phyloP scores from a whole-genome alignment of 1,140 invertebrate species.

The Limonius californicus region DNA sequence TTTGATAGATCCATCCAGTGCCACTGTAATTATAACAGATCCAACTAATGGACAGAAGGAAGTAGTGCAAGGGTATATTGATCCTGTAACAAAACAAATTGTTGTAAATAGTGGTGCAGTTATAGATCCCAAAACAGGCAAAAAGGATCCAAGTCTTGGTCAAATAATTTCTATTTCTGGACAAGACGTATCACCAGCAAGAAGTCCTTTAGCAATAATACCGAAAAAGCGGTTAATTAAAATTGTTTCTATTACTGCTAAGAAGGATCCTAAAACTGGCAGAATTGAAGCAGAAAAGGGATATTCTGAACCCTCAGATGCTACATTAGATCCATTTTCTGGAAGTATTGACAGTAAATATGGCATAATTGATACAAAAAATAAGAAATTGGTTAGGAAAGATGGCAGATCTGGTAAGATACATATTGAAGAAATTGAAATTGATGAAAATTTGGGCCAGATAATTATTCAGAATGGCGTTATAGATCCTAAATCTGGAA shows the following conservation, averaged over 20 bases:
- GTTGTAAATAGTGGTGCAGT: conserved; percentile 58
- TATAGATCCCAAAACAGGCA: conserved; percentile 56
- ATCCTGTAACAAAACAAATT: conserved; percentile 62
- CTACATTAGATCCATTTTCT: conserved; percentile 58
- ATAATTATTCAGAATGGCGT: conserved; percentile 57
- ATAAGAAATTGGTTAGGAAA: conserved; percentile 54
- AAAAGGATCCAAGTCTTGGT: conserved; percentile 52
- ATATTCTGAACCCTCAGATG: conserved; percentile 59
- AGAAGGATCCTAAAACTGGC: conserved; percentile 60
- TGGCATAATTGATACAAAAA: conserved; percentile 59
- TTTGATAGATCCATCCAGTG: conserved; percentile 50
- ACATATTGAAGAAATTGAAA: conserved; percentile 53
- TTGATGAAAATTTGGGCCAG: conserved; percentile 58
- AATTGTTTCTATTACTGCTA: conserved; percentile 61
- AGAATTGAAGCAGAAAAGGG: conserved; percentile 61
- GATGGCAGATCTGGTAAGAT: conserved; percentile 54
- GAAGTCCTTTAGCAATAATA: conserved; percentile 48
- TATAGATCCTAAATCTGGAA: conserved; percentile 54
- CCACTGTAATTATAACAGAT: conserved; percentile 53
- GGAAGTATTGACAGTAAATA: conserved; percentile 64
- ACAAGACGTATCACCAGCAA: conserved; percentile 8
- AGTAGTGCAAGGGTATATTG: conserved; percentile 55
- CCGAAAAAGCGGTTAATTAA: conserved; percentile 62
- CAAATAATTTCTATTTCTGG: conserved; percentile 51
- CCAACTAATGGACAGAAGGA: conserved; percentile 57